Conservation (phyloP, 2,797 vertebrate genomes). For the Eidolon dupreanum region DNA sequence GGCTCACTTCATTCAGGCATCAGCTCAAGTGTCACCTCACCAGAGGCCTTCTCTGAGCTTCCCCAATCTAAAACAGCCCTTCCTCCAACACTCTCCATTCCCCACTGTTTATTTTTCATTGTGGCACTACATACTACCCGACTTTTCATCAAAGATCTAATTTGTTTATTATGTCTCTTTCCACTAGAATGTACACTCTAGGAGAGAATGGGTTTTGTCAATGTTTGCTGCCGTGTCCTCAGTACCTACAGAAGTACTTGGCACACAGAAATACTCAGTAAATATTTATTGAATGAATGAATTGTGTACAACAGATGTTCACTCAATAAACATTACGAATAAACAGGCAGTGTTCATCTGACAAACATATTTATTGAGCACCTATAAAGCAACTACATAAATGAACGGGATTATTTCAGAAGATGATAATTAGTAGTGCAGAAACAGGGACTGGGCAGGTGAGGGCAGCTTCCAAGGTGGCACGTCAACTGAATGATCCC, state of each 20-base stretch:
- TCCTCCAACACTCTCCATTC: neutral
- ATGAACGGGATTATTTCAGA: neutral
- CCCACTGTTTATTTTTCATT: neutral
- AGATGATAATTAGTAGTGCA: neutral
- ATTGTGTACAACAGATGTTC: neutral
- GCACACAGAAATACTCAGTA: neutral
- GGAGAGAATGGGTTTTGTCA: neutral
- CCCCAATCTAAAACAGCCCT: neutral
- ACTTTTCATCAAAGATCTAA: neutral
- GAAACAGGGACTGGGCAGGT: neutral
- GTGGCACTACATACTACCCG: neutral
- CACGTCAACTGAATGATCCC: neutral
- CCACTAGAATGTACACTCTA: neutral
- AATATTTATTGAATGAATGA: neutral
- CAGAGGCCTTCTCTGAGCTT: neutral
- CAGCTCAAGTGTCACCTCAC: neutral
- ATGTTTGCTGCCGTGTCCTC: neutral
- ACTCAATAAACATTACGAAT: conserved; percentile 16
- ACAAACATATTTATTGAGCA: neutral
- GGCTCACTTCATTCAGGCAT: neutral
- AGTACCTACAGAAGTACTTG: neutral
- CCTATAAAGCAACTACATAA: neutral
- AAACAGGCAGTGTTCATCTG: neutral
- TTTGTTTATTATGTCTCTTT: neutral
- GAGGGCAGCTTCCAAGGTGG: neutral